These are phyloP conservation scores for Sarcophaga peregrina DNA, from an alignment of 1,140 invertebrate species.

Conservation along the genomic window DNA sequence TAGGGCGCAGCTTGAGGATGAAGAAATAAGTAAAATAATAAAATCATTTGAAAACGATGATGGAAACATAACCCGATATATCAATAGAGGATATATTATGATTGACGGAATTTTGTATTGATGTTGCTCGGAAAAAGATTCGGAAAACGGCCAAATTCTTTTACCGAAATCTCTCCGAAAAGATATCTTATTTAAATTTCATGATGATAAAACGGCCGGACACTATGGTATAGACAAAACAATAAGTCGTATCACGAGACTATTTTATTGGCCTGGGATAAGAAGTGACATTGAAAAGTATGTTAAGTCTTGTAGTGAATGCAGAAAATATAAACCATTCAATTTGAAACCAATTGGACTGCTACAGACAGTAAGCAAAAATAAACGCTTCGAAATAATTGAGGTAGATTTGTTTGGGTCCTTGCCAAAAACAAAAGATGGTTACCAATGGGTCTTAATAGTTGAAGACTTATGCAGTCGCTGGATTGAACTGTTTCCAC, in stretches of 20 bases:
- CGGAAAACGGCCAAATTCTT: slow-evolving; percentile 50
- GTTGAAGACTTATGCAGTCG: not conserved
- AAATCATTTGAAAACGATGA: no score
- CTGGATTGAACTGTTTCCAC: not conserved
- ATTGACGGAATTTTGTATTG: slow-evolving; percentile 51
- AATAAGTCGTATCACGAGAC: no score
- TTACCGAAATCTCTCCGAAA: slow-evolving; percentile 48
- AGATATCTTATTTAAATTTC: slow-evolving; percentile 46
- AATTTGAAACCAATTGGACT: slow-evolving; percentile 51
- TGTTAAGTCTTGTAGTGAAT: no score
- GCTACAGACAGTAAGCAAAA: not conserved
- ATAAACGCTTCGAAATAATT: not conserved
- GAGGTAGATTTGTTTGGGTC: slow-evolving; percentile 44
- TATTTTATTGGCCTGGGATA: no score
- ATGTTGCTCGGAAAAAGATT: slow-evolving; percentile 49
- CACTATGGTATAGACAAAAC: slow-evolving; percentile 49
- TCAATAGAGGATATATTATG: no score
- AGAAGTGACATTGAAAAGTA: no score
- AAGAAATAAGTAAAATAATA: no score
- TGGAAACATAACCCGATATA: no score
- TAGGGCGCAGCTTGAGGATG: no score
- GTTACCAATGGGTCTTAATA: not conserved
- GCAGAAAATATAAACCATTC: no score
- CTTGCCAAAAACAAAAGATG: slow-evolving; percentile 48
- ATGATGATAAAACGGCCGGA: slow-evolving; percentile 44